phyloP scores from a whole-genome alignment of 2,888 invertebrate species.

The Criorhina ranunculi region DNA sequence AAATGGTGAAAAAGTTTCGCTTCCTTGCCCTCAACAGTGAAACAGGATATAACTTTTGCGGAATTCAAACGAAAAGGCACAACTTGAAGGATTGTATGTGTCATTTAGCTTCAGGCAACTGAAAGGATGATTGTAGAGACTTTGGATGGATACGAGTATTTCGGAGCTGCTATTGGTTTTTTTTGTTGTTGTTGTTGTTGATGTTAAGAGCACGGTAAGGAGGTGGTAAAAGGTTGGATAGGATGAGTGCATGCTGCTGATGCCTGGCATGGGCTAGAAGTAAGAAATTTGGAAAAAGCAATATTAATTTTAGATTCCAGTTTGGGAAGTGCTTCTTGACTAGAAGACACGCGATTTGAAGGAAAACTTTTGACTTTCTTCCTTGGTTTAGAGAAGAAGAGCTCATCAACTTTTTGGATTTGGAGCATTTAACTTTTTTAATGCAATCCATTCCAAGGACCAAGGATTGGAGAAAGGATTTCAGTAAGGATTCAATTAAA shows the following conservation, averaged over 20 bases:
- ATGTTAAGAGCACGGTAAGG: not conserved
- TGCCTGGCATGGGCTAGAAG: not conserved
- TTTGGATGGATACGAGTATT: constrained; percentile 4
- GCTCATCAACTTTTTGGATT: not conserved
- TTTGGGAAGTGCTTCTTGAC: not conserved
- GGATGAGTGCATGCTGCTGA: not conserved
- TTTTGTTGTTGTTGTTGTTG: constrained; percentile 26
- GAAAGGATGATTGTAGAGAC: constrained; percentile 28
- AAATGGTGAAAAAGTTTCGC: constrained; percentile 40
- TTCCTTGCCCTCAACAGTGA: not conserved
- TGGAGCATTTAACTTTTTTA: not conserved
- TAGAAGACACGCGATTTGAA: not conserved
- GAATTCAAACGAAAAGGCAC: constrained; percentile 42
- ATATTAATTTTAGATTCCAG: constrained; percentile 34
- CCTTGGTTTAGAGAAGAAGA: not conserved
- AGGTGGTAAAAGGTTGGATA: constrained; percentile 24
- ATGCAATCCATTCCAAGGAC: not conserved
- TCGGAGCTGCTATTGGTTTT: not conserved
- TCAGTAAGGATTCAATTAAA: not conserved
- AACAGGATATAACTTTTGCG: constrained; percentile 46
- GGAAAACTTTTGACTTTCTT: constrained; percentile 13
- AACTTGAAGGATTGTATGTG: constrained; percentile 52
- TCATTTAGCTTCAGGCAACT: constrained; percentile 54
- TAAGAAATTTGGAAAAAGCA: constrained; percentile 29
- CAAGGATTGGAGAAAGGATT: not conserved